Base-by-base conservation (phyloP, 1,140 invertebrate genomes). In the Teleogryllus occipitalis region DNA sequence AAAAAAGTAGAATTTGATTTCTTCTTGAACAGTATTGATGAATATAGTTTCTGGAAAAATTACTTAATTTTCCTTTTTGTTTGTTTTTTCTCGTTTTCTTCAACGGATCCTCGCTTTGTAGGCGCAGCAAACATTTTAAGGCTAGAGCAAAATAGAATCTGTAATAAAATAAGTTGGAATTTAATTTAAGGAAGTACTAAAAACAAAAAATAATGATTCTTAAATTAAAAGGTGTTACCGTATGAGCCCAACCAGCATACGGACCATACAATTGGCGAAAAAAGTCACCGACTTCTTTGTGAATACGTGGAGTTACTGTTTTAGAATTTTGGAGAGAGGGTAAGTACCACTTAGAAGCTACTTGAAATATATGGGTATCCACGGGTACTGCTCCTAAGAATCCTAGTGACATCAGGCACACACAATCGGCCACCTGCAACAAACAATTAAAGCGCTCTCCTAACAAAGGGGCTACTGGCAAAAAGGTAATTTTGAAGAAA, bases 361-460 rank as follows among this genome's bases (percentile, higher is more conserved):
- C 93, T 88, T 98, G 95, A 87, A 94, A 97, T 22, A 99, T 95
- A 86, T 99, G 98, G 0, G 97, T 98, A 85, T 99, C 98, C 3
- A 99, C 94, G 15, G 98, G 98, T 79, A 99, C 91, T 0, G 96
- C 92, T 84, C 93, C 90, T 75, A 96, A 85, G 85, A 99, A 95
- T 76, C 94, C 93, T 80, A 99, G 86, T 3, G 97, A 97, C 97
- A 99, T 99, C 7, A 99, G 88, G 86, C 96, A 98, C 83, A 99
- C 95, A 86, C 98, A 99, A 86, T 99, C 98, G n/a, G 98, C 97
- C 27, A 99, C 95, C 94, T 96, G 83, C 73, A 86, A 86, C 21
- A 39, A 86, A 86, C 21, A 39, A 39, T 39, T 39, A 5, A 39
- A 5, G 27, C 27, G 27, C 27, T 39, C 27, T 39, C 80, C 1